Percentiles rank a stretch among this genome's conserved stretches.
phyloP scores from a whole-genome alignment of 2,113 vertebrate genomes.

The Megaptera novaeangliae region DNA sequence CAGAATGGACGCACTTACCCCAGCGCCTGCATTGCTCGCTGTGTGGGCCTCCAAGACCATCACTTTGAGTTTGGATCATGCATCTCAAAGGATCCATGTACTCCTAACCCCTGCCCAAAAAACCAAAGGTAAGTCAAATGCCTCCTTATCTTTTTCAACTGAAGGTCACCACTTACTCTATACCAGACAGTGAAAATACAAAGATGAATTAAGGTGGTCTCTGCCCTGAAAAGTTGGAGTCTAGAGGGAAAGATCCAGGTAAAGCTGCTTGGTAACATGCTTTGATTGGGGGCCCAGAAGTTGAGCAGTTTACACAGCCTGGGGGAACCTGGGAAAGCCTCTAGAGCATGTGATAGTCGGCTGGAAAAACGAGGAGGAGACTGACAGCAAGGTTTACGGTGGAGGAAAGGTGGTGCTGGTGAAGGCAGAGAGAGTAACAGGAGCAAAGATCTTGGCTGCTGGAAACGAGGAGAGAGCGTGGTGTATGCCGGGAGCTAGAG shows the following conservation, averaged over 20 bases:
- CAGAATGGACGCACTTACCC: conserved; percentile 95
- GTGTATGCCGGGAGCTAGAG: background rate
- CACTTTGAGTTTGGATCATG: conserved; percentile 94
- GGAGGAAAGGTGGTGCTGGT: background rate
- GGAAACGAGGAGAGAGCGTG: background rate
- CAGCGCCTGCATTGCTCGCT: conserved; percentile 94
- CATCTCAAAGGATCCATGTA: conserved; percentile 89
- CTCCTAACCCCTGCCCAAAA: conserved; percentile 88
- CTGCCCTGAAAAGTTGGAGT: background rate
- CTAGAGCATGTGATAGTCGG: background rate
- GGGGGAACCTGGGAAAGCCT: background rate
- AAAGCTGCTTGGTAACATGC: background rate
- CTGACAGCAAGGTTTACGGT: background rate
- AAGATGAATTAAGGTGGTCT: background rate
- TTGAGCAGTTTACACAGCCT: background rate
- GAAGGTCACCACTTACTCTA: background rate
- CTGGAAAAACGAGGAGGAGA: background rate
- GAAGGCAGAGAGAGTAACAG: background rate
- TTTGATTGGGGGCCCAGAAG: background rate
- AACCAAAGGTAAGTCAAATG: conserved; percentile 88
- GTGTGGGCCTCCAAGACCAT: conserved; percentile 92
- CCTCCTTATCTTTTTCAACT: background rate
- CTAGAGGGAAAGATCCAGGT: background rate
- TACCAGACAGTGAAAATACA: background rate
- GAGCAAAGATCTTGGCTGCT: background rate